phyloP scores from a whole-genome alignment of 2,113 vertebrate genomes.

The Haemorhous mexicanus region DNA sequence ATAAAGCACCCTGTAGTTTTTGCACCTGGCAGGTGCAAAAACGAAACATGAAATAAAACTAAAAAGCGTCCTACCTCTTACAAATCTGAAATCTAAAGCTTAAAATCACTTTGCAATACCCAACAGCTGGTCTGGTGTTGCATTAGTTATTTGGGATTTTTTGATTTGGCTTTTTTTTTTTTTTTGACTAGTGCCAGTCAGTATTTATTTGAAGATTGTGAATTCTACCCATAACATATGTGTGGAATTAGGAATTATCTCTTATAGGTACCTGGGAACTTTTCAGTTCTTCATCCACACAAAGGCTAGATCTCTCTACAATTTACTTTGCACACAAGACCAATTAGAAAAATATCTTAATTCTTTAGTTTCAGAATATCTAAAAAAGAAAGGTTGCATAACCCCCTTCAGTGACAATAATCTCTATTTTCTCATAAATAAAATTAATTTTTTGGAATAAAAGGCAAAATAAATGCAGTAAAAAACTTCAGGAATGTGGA shows the following conservation, averaged over 20 bases:
- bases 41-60: not conserved
- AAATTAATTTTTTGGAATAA: fast-evolving
- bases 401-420: not conserved
- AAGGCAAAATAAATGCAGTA: not conserved
- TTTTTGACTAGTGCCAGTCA: not conserved
- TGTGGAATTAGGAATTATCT: not conserved
- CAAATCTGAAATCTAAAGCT: not conserved
- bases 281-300: not conserved
- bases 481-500: not conserved
- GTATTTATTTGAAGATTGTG: not conserved
- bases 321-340: not conserved
- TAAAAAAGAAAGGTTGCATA: not conserved
- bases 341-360: not conserved
- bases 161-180: not conserved
- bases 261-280: not conserved
- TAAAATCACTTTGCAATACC: not conserved
- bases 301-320: not conserved
- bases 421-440: not conserved
- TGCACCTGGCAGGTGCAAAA: not conserved
- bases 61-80: not conserved
- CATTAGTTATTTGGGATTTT: not conserved
- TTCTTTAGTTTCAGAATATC: not conserved
- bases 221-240: not conserved
- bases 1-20: not conserved
- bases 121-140: not conserved